Conservation (phyloP, 2,797 vertebrate genomes). For the Intellagama lesueurii region DNA sequence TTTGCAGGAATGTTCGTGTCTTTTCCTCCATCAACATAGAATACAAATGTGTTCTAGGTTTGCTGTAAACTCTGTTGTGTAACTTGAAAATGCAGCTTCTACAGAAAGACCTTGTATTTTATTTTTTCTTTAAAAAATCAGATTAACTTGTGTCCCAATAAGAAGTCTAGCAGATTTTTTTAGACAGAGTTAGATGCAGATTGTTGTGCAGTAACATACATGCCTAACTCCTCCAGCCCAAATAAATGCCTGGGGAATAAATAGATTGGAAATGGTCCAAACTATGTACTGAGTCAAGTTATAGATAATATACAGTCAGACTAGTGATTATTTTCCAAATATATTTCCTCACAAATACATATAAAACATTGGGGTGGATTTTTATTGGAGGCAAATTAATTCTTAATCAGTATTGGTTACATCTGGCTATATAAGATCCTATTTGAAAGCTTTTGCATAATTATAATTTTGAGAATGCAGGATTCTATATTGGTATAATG, state of each 20-base stretch:
- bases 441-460: background rate
- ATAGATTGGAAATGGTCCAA: accelerated
- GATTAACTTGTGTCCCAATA: background rate
- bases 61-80: background rate
- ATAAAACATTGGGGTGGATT: background rate
- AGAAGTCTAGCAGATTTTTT: background rate
- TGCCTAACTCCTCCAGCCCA: background rate
- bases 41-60: background rate
- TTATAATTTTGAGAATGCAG: background rate
- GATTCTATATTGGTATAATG: background rate
- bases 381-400: background rate
- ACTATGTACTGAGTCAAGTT: accelerated
- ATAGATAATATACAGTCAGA: background rate
- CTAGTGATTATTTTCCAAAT: background rate
- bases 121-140: background rate
- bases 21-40: conserved; percentile 13
- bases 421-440: background rate
- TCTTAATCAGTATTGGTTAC: background rate
- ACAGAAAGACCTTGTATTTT: background rate
- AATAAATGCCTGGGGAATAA: no score
- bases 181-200: background rate
- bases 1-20: background rate
- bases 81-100: no score
- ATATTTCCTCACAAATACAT: background rate
- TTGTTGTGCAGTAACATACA: background rate